Conservation (phyloP, 2,113 vertebrate species). For the human (Homo sapiens) region DNA sequence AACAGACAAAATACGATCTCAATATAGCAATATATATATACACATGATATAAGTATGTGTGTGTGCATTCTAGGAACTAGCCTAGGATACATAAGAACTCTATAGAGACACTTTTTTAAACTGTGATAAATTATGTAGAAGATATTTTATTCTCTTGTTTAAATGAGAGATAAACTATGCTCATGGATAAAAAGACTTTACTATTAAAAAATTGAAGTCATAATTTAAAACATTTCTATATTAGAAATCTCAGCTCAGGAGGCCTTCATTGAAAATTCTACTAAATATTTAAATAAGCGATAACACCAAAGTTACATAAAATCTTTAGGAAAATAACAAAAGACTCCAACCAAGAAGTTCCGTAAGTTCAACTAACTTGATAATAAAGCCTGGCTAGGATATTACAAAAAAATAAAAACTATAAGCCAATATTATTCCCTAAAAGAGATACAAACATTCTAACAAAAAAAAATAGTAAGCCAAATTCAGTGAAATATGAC, state of each 20-base stretch:
- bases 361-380: neutral
- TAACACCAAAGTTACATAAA: neutral
- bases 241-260: neutral
- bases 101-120: neutral
- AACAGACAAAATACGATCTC: neutral
- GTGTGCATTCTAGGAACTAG: neutral
- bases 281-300: neutral
- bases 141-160: neutral
- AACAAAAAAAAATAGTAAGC: neutral
- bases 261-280: neutral
- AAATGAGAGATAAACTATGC: neutral
- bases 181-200: neutral
- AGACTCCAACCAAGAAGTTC: neutral
- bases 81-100: neutral
- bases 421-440: neutral
- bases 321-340: neutral
- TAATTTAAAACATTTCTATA: neutral
- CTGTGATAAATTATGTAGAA: neutral
- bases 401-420: neutral
- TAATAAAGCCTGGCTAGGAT: neutral
- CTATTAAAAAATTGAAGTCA: neutral
- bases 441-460: neutral
- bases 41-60: accelerated
- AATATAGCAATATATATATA: neutral
- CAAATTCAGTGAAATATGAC: neutral